Conservation (phyloP, 2,113 vertebrate genomes). For the Hassar affinis region DNA sequence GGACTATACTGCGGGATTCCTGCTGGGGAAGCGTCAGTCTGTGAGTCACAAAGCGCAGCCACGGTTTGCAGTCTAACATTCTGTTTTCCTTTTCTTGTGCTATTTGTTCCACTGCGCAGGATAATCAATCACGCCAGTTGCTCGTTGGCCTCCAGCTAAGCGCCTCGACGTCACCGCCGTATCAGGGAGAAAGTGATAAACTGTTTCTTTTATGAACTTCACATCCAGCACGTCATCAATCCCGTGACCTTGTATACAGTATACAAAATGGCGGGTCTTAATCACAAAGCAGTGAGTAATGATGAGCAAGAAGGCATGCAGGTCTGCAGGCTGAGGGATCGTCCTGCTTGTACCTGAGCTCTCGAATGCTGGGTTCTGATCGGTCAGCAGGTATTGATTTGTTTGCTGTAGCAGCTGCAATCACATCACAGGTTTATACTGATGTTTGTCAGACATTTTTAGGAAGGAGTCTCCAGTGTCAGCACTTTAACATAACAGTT, state of each 20-base stretch:
- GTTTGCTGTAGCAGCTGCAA: background rate
- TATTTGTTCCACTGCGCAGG: background rate
- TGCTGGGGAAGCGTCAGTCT: background rate
- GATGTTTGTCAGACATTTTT: background rate
- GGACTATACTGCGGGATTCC: conserved; percentile 7
- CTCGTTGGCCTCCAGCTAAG: background rate
- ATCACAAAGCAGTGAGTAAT: background rate
- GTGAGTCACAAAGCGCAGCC: background rate
- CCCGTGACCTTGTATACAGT: background rate
- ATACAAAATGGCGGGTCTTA: background rate
- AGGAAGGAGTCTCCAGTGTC: background rate
- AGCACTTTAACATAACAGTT: background rate
- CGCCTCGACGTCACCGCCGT: background rate
- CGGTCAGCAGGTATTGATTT: background rate
- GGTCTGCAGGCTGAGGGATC: background rate
- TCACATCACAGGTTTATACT: background rate
- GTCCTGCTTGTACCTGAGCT: background rate
- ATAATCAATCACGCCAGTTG: conserved; percentile 1
- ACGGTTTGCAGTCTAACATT: background rate
- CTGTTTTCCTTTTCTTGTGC: too few relatives aligned
- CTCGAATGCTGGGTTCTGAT: background rate
- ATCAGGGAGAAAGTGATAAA: background rate
- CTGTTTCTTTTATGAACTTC: background rate
- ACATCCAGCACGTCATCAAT: conserved; percentile 2
- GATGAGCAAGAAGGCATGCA: background rate